Evolutionary conservation across 1,140 invertebrate genomes (phyloP).

Genomic region (Drepana arcuata): DNA sequence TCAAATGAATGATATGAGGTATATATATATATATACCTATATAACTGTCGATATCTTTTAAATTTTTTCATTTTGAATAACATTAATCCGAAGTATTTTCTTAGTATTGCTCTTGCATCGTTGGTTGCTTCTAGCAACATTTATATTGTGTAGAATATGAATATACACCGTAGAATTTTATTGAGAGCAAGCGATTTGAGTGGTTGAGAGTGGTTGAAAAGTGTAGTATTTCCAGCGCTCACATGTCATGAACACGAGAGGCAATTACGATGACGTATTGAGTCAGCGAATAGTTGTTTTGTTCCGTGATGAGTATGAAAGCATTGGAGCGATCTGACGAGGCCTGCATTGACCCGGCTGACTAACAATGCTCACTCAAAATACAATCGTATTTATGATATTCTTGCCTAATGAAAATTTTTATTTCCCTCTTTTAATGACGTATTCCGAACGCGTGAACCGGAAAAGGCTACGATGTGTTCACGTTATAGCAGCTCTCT

Average conservation of each 20-base stretch:
- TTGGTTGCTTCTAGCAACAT: no score
- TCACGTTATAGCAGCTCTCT: no score
- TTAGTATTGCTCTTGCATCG: no score
- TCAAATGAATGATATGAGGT: no score
- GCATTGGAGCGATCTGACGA: constrained; percentile 16
- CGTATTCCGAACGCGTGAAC: constrained; percentile 15
- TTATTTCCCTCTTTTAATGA: constrained; percentile 20
- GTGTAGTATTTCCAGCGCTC: no score
- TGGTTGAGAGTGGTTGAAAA: not conserved
- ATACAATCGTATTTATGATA: constrained; percentile 28
- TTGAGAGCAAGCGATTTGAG: no score
- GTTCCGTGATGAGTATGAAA: constrained; percentile 24
- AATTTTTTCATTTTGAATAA: no score
- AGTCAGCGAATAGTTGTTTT: constrained; percentile 27
- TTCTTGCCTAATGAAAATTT: constrained; percentile 25
- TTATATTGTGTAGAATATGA: no score
- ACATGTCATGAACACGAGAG: constrained; percentile 29
- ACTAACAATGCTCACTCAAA: constrained; percentile 23
- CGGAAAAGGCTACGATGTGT: constrained; percentile 18
- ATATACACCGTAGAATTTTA: no score
- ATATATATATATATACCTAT: no score
- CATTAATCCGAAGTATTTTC: no score
- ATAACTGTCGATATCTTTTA: no score
- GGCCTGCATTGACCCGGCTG: constrained; percentile 6
- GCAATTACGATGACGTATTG: constrained; percentile 48